Base-by-base conservation (phyloP, 2,888 invertebrate species). In the Trachelus tabidus region DNA sequence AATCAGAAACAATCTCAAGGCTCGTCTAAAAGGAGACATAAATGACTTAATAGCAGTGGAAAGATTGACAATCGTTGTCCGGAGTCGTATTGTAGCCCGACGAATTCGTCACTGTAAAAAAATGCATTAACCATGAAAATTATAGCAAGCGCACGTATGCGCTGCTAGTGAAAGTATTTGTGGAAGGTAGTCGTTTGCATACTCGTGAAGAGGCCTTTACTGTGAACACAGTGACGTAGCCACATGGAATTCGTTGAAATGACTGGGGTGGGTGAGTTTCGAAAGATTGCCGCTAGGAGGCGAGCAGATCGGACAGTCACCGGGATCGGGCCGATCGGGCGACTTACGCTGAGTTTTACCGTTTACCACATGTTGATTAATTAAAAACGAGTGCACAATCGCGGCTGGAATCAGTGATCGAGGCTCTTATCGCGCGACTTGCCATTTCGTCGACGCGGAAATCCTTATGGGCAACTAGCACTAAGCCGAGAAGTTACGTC, bases 281-380 rank as follows among this genome's bases (percentile, higher is more conserved):
- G 23, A 6, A 56, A 56, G 56, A 56, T 23, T 56, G 56, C 56
- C 77, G 40, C 79, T 79, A 71, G 80, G 83, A 80, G 83, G 83
- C 73, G 77, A 83, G 31, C 69, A 74, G 35, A 68, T 79, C 79
- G 76, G 75, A 76, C 76, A 87, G 88, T 87, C 87, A 89, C 86
- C 87, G 87, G 85, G 87, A 86, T 89, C 88, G 83, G 85, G 85
- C 81, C 85, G 87, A 88, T 86, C 86, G 86, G 88, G 85, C 84
- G 85, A 87, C 85, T 87, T 84, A 84, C 83, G 83, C 83, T 82
- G 83, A 85, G 81, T 84, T 85, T 86, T 85, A 85, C 84, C 82
- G 79, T 87, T 88, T 82, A 83, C 87, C 88, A 88, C 86, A 89
- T 89, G 89, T 88, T 87, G 86, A 88, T 88, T 86, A 86, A 85